Base-by-base conservation (phyloP, 2,888 invertebrate species). In the Hirtodrosophila alboralis region DNA sequence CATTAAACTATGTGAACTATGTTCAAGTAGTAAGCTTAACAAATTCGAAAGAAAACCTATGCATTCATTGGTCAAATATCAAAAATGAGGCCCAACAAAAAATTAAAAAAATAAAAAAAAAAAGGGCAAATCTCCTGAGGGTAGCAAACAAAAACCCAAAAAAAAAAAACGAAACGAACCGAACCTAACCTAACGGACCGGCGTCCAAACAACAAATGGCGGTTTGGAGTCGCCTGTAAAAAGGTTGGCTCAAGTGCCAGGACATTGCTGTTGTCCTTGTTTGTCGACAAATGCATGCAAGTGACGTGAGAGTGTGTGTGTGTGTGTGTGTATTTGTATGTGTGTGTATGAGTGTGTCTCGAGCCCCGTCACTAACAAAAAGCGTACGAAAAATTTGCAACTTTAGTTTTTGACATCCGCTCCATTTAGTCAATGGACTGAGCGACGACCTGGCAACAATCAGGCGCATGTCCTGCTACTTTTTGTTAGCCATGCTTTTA, bases 341-440 rank as follows among this genome's bases (percentile, higher is more conserved):
- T 34, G 13, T 60, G 10, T 51, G 27, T 38, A 38, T 31, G 36
- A 13, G 12, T 51, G 44, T 41, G 43, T 28, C 38, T 43, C 44
- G 34, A 31, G n/a, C 13, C 41, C 28, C 30, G 36, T 34, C 31
- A 54, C 33, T 30, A 56, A 56, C 51, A 71, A 63, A 60, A 59
- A 64, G 62, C 61, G 67, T 56, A 67, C 40, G 62, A 58, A 66
- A 80, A 75, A 69, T 78, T 75, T 75, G 63, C 61, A 75, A 83
- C 69, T 75, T 76, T 75, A 74, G 74, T 75, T 83, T 75, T 84
- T 64, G 75, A 80, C 84, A 84, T 86, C 78, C 85, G 83, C 73
- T 80, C 75, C 80, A 72, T 76, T 84, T 78, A 72, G 75, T 83
- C 72, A 69, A 68, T 79, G 75, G 81, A 66, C 69, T 73, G 69